Percentiles rank a stretch among this genome's conserved stretches.
Conservation (phyloP, 2,888 invertebrate genomes). For the Diogma glabrata region DNA sequence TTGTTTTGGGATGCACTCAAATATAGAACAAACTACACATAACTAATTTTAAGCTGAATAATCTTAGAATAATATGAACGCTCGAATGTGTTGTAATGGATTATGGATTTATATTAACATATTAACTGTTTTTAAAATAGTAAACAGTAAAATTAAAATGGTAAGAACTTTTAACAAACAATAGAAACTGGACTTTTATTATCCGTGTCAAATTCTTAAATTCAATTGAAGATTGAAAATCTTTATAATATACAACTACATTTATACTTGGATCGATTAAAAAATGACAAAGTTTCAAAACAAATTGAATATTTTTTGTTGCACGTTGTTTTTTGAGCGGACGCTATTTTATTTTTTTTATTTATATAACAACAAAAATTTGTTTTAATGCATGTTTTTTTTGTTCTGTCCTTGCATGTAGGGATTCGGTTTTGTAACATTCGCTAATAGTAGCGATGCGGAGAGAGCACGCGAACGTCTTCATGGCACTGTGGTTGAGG, state of each 20-base stretch:
- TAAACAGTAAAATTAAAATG: too few species aligned
- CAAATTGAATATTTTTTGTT: slow-evolving; percentile 57
- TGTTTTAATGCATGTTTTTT: slow-evolving; percentile 78
- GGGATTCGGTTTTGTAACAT: slow-evolving; percentile 99
- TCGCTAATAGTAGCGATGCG: slow-evolving; percentile 99
- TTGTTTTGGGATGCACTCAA: too few species aligned
- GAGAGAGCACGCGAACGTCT: slow-evolving; percentile 99
- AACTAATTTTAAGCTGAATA: too few species aligned
- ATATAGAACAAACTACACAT: too few species aligned
- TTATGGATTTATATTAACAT: too few species aligned
- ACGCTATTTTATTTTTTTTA: slow-evolving; percentile 44
- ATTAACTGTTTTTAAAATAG: too few species aligned
- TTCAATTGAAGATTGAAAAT: slow-evolving; percentile 9
- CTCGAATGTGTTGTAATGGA: too few species aligned
- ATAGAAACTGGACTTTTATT: too few species aligned
- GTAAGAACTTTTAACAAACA: too few species aligned
- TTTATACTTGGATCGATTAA: slow-evolving; percentile 4
- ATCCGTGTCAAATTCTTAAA: slow-evolving; percentile 2
- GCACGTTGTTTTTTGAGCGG: slow-evolving; percentile 63
- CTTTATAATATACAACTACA: too few species aligned
- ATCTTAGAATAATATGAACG: too few species aligned
- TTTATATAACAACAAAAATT: slow-evolving; percentile 12
- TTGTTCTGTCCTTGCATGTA: slow-evolving; percentile 93
- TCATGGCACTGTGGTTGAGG: slow-evolving; percentile 99
- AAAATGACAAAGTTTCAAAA: slow-evolving; percentile 41